Percentiles rank a stretch among this genome's conserved stretches.
phyloP scores from a whole-genome alignment of 2,888 invertebrate species.

The Strigamia maritima region DNA sequence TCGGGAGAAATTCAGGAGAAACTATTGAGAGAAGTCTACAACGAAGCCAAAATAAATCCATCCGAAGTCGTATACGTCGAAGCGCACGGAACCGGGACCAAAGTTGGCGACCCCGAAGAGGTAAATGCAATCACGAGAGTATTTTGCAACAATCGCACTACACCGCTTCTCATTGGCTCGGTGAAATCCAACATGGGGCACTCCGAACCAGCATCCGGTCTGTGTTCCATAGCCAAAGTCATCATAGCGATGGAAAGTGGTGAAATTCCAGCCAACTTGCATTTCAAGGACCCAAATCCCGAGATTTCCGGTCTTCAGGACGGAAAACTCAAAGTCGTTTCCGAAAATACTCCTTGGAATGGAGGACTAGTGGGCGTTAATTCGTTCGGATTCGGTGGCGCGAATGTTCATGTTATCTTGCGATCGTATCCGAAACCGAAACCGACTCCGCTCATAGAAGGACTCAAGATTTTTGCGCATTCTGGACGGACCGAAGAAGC shows the following conservation, averaged over 20 bases:
- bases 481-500: constrained; percentile 84
- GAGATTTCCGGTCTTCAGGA: constrained; percentile 88
- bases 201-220: constrained; percentile 81
- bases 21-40: constrained; percentile 71
- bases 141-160: constrained; percentile 76
- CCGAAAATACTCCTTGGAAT: constrained; percentile 75
- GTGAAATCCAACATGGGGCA: constrained; percentile 99
- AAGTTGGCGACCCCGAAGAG: constrained; percentile 97
- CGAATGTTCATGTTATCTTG: constrained; percentile 86
- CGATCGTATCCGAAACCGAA: constrained; percentile 73
- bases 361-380: constrained; percentile 92
- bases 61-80: constrained; percentile 84
- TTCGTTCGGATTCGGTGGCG: constrained; percentile 98
- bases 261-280: constrained; percentile 84
- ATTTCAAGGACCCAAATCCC: constrained; percentile 79
- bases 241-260: constrained; percentile 89
- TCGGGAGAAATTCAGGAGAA: constrained; percentile 65
- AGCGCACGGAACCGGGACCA: constrained; percentile 98
- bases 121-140: constrained; percentile 89
- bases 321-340: constrained; percentile 86
- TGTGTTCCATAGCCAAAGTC: constrained; percentile 69
- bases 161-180: constrained; percentile 85
- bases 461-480: constrained; percentile 69
- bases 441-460: constrained; percentile 49
- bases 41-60: constrained; percentile 77